Percentiles rank a stretch among this genome's conserved stretches.
phyloP scores from a whole-genome alignment of 1,140 invertebrate species.

The Leptinotarsa lineolata region DNA sequence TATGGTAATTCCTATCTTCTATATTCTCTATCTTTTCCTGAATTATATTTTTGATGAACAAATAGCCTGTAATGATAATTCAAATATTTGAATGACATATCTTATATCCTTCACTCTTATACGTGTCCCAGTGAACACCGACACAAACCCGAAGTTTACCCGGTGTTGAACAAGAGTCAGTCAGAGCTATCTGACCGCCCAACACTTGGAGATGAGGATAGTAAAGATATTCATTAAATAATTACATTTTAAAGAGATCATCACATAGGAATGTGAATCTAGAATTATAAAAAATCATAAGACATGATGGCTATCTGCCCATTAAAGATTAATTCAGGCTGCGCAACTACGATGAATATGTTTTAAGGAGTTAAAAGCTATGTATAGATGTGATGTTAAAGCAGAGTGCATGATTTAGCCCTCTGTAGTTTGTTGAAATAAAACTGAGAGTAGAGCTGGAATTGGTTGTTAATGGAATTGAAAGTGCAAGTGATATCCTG shows the following conservation, averaged over 20 bases:
- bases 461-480: background rate
- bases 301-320: conserved; percentile 10
- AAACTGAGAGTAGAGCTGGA: background rate
- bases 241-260: conserved; percentile 14
- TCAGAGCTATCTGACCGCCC: background rate
- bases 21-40: background rate
- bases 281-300: conserved; percentile 2
- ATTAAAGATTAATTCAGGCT: conserved; percentile 3
- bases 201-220: background rate
- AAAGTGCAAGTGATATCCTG: conserved; percentile 12
- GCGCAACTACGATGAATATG: background rate
- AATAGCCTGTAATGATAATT: background rate
- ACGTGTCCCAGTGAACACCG: too few species aligned
- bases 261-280: conserved; percentile 8
- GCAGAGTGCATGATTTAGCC: background rate
- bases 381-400: background rate
- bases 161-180: background rate
- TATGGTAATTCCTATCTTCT: too few species aligned
- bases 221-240: background rate
- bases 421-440: background rate
- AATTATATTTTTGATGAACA: background rate
- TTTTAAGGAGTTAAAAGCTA: conserved; percentile 12
- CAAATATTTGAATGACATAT: background rate
- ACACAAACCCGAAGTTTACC: background rate
- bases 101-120: background rate